Percentiles rank a stretch among this genome's conserved stretches.
Evolutionary conservation across 1,140 invertebrate genomes (phyloP).

Genomic region (Adoxophyes honmai): DNA sequence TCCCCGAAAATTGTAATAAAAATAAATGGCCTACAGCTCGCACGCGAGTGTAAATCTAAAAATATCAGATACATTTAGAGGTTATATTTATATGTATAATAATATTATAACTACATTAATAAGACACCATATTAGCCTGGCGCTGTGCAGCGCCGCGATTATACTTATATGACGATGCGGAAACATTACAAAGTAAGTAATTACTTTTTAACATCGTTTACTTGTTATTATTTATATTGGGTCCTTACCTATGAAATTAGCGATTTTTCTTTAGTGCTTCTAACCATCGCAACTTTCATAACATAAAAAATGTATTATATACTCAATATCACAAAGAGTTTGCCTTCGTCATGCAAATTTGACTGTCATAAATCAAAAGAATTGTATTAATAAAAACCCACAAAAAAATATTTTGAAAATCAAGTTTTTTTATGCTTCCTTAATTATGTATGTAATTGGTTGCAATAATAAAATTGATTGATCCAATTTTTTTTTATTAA

Average conservation of each 20-base stretch:
- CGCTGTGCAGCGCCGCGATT: not conserved
- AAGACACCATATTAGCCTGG: slow-evolving; percentile 23
- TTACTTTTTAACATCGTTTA: no score
- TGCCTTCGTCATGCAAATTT: not conserved
- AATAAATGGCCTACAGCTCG: slow-evolving; percentile 5
- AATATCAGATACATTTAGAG: not conserved
- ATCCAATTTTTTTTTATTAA: not conserved
- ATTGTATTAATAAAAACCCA: no score
- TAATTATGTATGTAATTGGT: no score
- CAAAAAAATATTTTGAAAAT: no score
- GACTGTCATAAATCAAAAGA: no score
- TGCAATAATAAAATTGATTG: not conserved
- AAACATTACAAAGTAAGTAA: no score
- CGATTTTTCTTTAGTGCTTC: no score
- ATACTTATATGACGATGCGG: not conserved
- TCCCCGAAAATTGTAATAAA: not conserved
- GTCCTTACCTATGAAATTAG: no score
- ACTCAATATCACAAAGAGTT: not conserved
- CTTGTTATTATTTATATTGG: slow-evolving; percentile 4
- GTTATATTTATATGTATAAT: slow-evolving; percentile 20
- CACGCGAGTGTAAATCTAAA: not conserved
- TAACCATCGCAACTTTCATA: no score
- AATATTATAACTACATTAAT: slow-evolving; percentile 12
- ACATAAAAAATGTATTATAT: no score
- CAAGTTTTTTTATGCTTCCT: no score